phyloP scores from a whole-genome alignment of 2,797 vertebrate genomes.

The Ctenopoma kingsleyae region DNA sequence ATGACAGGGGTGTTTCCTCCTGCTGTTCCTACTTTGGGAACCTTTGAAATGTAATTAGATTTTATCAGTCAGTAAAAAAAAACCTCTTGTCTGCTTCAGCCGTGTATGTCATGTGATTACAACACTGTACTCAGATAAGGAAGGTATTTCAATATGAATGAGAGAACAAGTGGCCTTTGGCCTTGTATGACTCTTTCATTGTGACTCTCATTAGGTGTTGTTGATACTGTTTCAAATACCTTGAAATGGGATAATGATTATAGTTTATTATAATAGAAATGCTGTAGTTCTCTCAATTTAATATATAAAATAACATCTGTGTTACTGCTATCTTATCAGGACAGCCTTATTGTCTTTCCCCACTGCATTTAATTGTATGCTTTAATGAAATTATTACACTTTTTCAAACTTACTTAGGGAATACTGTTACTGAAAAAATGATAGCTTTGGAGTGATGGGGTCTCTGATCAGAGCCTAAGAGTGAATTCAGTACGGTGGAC shows the following conservation, averaged over 20 bases:
- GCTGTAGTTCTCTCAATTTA: no score
- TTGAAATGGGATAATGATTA: neutral
- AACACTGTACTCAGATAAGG: conserved; percentile 66
- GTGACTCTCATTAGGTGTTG: conserved; percentile 22
- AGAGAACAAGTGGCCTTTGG: conserved; percentile 58
- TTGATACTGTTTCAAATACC: conserved; percentile 9
- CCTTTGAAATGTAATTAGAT: conserved; percentile 81
- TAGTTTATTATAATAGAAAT: no score
- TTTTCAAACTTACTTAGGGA: no score
- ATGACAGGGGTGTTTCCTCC: conserved; percentile 64
- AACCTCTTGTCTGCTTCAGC: conserved; percentile 58
- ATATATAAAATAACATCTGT: no score
- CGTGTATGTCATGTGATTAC: conserved; percentile 72
- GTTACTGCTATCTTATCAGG: no score
- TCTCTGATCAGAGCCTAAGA: neutral
- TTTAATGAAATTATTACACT: no score
- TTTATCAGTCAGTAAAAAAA: conserved; percentile 77
- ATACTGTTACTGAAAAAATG: neutral
- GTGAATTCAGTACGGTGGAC: neutral
- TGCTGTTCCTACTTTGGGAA: conserved; percentile 55
- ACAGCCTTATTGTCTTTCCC: no score
- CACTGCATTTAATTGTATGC: no score
- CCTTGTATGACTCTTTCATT: conserved; percentile 43
- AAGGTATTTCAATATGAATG: conserved; percentile 60
- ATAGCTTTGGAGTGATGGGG: neutral